These are phyloP conservation scores for Tenthredo amoena DNA, from an alignment of 2,888 invertebrate genomes.

Conservation along the genomic window DNA sequence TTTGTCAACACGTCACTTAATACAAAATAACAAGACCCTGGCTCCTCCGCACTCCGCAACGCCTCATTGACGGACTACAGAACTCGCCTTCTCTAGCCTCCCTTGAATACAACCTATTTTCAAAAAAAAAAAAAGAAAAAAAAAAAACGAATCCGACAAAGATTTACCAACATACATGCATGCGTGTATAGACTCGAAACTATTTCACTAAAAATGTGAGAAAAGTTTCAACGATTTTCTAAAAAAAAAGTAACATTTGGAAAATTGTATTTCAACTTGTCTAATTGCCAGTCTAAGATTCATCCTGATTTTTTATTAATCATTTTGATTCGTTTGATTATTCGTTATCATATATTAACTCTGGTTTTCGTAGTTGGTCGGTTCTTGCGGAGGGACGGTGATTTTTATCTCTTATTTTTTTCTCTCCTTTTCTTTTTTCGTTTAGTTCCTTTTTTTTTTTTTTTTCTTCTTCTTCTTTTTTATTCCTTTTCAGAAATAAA, in stretches of 20 bases:
- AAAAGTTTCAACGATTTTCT: not conserved
- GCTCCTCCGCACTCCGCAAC: constrained; percentile 11
- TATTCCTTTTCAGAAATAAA: not conserved
- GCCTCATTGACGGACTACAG: constrained; percentile 26
- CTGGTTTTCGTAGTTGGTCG: not conserved
- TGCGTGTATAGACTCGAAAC: no score
- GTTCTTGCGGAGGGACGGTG: not conserved
- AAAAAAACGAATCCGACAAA: not conserved
- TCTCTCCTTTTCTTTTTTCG: not conserved
- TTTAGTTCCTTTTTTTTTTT: no score
- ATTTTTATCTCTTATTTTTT: not conserved
- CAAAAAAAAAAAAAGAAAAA: not conserved
- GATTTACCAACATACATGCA: not conserved
- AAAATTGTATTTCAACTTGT: not conserved
- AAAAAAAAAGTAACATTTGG: not conserved
- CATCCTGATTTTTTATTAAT: not conserved
- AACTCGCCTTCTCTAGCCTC: not conserved
- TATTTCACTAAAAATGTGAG: no score
- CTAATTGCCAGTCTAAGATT: not conserved
- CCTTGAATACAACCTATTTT: not conserved
- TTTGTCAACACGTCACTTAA: constrained; percentile 55
- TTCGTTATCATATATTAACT: not conserved
- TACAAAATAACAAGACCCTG: constrained; percentile 52
- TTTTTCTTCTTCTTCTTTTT: not conserved
- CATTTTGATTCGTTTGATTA: not conserved